These are phyloP conservation scores for Danio choprae DNA, from an alignment of 2,797 vertebrate species.

Conservation along the genomic window DNA sequence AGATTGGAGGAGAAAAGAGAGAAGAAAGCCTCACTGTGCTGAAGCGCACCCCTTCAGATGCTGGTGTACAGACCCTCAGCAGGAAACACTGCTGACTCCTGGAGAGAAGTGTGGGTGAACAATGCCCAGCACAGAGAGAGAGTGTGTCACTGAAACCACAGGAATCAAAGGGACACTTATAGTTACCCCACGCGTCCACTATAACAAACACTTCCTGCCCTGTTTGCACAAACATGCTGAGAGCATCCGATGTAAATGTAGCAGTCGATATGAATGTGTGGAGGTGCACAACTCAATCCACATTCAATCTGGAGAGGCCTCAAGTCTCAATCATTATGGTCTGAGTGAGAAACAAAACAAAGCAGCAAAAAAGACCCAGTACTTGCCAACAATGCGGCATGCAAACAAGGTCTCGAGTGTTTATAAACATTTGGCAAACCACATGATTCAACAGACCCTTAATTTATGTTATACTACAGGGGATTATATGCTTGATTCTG, in stretches of 20 bases:
- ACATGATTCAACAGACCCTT: background rate
- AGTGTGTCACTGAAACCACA: constrained; percentile 54
- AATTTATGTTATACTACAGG: too few species aligned
- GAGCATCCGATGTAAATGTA: constrained; percentile 38
- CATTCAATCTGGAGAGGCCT: constrained; percentile 11
- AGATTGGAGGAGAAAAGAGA: constrained; percentile 40
- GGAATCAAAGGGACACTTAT: constrained; percentile 57
- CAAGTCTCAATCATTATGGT: background rate
- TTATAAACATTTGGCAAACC: background rate
- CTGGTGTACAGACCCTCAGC: constrained; percentile 45
- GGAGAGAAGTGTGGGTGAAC: constrained; percentile 58
- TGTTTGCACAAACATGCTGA: constrained; percentile 50
- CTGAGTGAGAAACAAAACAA: constrained; percentile 5
- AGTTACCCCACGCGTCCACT: constrained; percentile 49
- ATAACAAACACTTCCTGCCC: constrained; percentile 56
- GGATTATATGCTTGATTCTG: too few species aligned
- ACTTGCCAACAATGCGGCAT: background rate
- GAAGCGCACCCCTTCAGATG: constrained; percentile 39
- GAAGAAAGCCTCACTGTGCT: constrained; percentile 47
- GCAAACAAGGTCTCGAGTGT: background rate
- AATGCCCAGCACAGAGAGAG: constrained; percentile 53
- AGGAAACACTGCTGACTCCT: constrained; percentile 53
- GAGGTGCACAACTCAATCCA: constrained; percentile 20
- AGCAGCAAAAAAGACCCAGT: background rate
- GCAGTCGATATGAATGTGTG: constrained; percentile 12